Conservation (phyloP, 2,888 invertebrate genomes). For the Abrostola tripartita region DNA sequence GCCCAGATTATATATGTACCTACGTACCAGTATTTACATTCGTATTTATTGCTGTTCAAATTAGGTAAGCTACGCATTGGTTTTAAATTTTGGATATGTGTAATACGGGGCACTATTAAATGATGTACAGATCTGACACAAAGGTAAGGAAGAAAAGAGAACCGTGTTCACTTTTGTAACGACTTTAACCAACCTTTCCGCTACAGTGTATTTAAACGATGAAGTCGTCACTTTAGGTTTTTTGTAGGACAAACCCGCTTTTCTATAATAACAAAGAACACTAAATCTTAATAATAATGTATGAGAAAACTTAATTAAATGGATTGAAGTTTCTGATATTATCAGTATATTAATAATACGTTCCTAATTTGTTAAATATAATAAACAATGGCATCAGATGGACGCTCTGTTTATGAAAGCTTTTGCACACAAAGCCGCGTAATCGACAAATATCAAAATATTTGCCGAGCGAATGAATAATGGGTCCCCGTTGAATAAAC, state of each 20-base stretch:
- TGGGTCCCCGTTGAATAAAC: slow-evolving; percentile 75
- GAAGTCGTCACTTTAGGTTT: not conserved
- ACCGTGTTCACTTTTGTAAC: too few relatives aligned
- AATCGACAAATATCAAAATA: slow-evolving; percentile 83
- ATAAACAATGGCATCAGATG: slow-evolving; percentile 68
- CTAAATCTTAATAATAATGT: slow-evolving; percentile 27
- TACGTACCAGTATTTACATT: not conserved
- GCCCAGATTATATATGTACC: slow-evolving; percentile 21
- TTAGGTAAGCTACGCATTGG: too few relatives aligned
- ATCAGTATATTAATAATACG: slow-evolving; percentile 38
- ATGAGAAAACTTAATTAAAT: slow-evolving; percentile 42
- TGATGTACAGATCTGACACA: too few relatives aligned
- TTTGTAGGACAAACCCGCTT: slow-evolving; percentile 13
- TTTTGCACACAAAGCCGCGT: slow-evolving; percentile 65
- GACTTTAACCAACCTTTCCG: too few relatives aligned
- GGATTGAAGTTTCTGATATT: slow-evolving; percentile 39
- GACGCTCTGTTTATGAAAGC: slow-evolving; percentile 63
- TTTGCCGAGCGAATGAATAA: slow-evolving; percentile 83
- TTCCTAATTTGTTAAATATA: slow-evolving; percentile 61
- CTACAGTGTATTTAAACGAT: slow-evolving; percentile 14
- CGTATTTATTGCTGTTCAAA: not conserved
- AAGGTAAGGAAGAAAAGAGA: too few relatives aligned
- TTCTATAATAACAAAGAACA: slow-evolving; percentile 11
- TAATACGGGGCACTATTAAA: not conserved
- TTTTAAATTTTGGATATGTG: not conserved